phyloP scores from a whole-genome alignment of 2,888 invertebrate genomes.

The Plemyria rubiginata region DNA sequence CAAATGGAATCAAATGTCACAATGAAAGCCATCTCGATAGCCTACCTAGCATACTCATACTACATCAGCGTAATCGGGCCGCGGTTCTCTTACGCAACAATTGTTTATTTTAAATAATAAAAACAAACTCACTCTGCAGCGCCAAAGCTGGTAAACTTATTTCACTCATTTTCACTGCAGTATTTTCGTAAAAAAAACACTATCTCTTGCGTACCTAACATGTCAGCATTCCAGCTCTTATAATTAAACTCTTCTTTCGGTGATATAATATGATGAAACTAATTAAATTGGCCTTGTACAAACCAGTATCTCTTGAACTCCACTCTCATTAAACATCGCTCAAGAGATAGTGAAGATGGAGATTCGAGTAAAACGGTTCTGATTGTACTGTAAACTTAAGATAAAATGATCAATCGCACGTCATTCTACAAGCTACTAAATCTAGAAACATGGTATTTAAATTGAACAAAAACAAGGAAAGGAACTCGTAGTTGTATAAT shows the following conservation, averaged over 20 bases:
- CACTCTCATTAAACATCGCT: conserved; percentile 12
- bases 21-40: too few species aligned
- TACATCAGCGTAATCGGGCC: too few species aligned
- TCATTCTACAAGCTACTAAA: conserved; percentile 2
- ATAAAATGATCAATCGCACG: conserved; percentile 30
- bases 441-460: not conserved
- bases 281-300: conserved; percentile 32
- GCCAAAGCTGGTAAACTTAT: conserved; percentile 49
- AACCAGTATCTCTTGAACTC: conserved; percentile 28
- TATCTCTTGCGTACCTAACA: conserved; percentile 1
- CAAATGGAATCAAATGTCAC: too few species aligned
- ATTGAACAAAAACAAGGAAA: too few species aligned
- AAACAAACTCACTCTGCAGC: conserved; percentile 42
- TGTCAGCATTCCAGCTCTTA: conserved; percentile 24
- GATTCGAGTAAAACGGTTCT: conserved; percentile 18
- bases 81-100: too few species aligned
- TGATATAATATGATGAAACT: conserved; percentile 31
- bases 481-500: too few species aligned
- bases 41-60: too few species aligned
- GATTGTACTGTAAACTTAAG: conserved; percentile 23
- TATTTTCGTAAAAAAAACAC: conserved; percentile 4
- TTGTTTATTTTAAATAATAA: not conserved
- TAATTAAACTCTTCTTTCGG: conserved; percentile 20
- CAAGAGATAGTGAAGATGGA: conserved; percentile 1
- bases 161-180: conserved; percentile 51